phyloP scores from a whole-genome alignment of 2,888 invertebrate species.

The Pediacus dermestoides region DNA sequence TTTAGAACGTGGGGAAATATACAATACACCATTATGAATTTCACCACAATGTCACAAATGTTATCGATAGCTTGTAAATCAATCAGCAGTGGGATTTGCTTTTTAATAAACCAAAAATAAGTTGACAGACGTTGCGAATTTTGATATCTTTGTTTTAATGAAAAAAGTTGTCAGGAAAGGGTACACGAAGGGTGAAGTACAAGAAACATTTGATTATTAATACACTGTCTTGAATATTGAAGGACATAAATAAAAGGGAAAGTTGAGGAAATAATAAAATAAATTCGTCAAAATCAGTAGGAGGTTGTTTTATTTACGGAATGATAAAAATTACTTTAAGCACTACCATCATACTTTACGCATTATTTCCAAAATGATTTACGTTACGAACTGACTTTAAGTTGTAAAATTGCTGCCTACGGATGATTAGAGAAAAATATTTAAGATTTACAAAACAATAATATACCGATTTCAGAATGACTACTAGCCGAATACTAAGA shows the following conservation, averaged over 20 bases:
- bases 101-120: conserved; percentile 39
- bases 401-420: no score
- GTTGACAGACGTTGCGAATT: conserved; percentile 30
- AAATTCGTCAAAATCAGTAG: no score
- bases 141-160: conserved; percentile 39
- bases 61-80: conserved; percentile 47
- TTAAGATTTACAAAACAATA: no score
- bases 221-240: not conserved
- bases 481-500: no score
- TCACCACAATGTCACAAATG: conserved; percentile 35
- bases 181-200: not conserved
- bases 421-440: no score
- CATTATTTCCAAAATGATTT: no score
- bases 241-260: not conserved
- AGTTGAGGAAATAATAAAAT: not conserved
- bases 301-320: no score
- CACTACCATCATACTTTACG: no score
- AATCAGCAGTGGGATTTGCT: conserved; percentile 39
- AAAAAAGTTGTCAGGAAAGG: conserved; percentile 15
- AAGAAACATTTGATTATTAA: conserved; percentile 2
- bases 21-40: conserved; percentile 47
- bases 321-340: no score
- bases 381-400: no score
- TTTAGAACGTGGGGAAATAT: conserved; percentile 39
- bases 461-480: no score